These are phyloP conservation scores for Onychomys torridus DNA, from an alignment of 2,797 vertebrate genomes.

Conservation along the genomic window DNA sequence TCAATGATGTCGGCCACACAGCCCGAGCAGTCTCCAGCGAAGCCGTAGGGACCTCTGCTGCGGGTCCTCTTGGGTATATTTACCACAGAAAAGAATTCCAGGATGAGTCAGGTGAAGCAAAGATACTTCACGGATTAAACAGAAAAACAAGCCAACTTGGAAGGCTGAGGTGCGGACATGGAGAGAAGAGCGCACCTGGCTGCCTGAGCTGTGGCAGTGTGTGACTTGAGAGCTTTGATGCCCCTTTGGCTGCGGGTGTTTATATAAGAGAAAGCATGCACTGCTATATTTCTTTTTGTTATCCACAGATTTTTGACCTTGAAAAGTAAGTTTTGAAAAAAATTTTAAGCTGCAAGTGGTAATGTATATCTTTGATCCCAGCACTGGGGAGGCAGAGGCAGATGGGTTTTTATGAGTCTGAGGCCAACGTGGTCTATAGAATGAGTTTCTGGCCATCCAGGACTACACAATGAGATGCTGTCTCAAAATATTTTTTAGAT, in stretches of 20 bases:
- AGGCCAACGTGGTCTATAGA: not conserved
- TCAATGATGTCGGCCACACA: not conserved
- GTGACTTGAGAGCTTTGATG: not conserved
- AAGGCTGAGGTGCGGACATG: no score
- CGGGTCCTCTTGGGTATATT: not conserved
- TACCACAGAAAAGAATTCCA: not conserved
- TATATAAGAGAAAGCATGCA: no score
- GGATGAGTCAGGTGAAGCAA: not conserved
- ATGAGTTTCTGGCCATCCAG: not conserved
- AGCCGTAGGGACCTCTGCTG: not conserved
- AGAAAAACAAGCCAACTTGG: not conserved
- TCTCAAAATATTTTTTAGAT: not conserved
- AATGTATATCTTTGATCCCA: not conserved
- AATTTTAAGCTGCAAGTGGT: not conserved
- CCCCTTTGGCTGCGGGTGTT: not conserved
- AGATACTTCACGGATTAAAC: not conserved
- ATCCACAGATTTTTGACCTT: not conserved
- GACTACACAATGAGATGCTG: not conserved
- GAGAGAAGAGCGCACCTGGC: no score
- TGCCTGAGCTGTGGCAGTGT: not conserved
- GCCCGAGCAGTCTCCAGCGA: not conserved
- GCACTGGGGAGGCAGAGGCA: not conserved
- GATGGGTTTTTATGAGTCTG: not conserved
- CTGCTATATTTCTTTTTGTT: not conserved
- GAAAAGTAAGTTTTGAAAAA: not conserved